Percentiles rank a stretch among this genome's conserved stretches.
Conservation (phyloP, 2,888 invertebrate genomes). For the Scotopteryx bipunctaria region DNA sequence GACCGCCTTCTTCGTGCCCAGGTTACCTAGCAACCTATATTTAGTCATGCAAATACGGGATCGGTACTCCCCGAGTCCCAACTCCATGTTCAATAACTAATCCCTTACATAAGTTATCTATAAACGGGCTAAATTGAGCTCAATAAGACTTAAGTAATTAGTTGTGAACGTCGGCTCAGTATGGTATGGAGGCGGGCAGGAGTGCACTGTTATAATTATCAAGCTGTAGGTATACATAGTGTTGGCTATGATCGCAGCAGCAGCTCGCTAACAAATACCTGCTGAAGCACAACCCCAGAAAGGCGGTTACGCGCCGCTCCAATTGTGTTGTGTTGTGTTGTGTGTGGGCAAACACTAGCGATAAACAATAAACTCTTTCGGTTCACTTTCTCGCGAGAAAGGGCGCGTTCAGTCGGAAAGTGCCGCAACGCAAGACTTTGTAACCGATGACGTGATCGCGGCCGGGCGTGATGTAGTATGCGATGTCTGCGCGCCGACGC, state of each 20-base stretch:
- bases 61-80: conserved; percentile 3
- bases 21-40: too few species aligned
- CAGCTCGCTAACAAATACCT: too few species aligned
- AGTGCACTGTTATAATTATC: background rate
- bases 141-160: conserved; percentile 28
- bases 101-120: conserved; percentile 6
- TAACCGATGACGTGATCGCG: background rate
- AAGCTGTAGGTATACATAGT: too few species aligned
- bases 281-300: background rate
- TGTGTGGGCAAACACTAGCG: conserved; percentile 4
- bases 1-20: too few species aligned
- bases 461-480: too few species aligned
- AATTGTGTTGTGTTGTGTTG: too few species aligned
- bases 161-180: conserved; percentile 2
- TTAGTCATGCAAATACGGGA: conserved; percentile 4
- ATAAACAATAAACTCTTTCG: conserved; percentile 25
- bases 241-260: too few species aligned
- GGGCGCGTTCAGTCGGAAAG: conserved; percentile 24
- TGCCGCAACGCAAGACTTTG: background rate
- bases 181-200: too few species aligned
- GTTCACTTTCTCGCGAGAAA: conserved; percentile 15
- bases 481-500: too few species aligned
- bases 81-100: conserved; percentile 10
- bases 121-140: conserved; percentile 22
- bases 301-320: background rate